These are phyloP conservation scores for Drosophila mayaguana DNA, from an alignment of 2,888 invertebrate species.

Conservation along the genomic window DNA sequence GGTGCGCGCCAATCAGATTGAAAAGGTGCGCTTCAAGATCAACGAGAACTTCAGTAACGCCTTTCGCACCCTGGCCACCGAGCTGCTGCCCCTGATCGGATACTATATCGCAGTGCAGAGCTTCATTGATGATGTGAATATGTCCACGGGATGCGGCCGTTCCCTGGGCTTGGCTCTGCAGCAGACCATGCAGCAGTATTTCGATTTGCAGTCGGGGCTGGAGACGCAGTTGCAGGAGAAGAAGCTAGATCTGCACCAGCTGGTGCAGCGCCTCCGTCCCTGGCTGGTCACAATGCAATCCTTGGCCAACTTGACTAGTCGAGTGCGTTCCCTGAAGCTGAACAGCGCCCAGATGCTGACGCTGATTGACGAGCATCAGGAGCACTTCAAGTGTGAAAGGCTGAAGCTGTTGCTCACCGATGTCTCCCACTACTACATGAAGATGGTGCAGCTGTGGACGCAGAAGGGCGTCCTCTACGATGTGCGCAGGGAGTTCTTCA, in stretches of 20 bases:
- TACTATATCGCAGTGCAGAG: slow-evolving; percentile 63
- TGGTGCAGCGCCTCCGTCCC: slow-evolving; percentile 56
- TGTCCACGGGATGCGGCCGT: slow-evolving; percentile 32
- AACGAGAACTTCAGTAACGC: slow-evolving; percentile 51
- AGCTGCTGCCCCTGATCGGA: slow-evolving; percentile 55
- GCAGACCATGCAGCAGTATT: slow-evolving; percentile 45
- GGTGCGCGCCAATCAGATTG: slow-evolving; percentile 44
- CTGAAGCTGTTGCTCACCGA: slow-evolving; percentile 29
- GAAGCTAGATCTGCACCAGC: slow-evolving; percentile 46
- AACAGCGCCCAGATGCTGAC: slow-evolving; percentile 52
- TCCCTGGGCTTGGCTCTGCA: slow-evolving; percentile 44
- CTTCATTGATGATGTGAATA: slow-evolving; percentile 57
- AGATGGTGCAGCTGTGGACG: slow-evolving; percentile 66
- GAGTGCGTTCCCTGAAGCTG: slow-evolving; percentile 27
- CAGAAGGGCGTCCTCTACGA: slow-evolving; percentile 67
- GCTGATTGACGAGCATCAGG: slow-evolving; percentile 40
- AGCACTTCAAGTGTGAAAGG: slow-evolving; percentile 28
- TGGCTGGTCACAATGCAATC: slow-evolving; percentile 52
- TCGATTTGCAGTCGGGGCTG: slow-evolving; percentile 46
- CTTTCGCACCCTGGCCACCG: slow-evolving; percentile 53
- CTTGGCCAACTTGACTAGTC: slow-evolving; percentile 37
- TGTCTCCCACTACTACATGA: slow-evolving; percentile 54
- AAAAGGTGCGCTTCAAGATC: slow-evolving; percentile 54
- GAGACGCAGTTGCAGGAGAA: slow-evolving; percentile 50
- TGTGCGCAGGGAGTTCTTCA: slow-evolving; percentile 53